Base-by-base conservation (phyloP, 2,888 invertebrate genomes). In the Andrena minutula region DNA sequence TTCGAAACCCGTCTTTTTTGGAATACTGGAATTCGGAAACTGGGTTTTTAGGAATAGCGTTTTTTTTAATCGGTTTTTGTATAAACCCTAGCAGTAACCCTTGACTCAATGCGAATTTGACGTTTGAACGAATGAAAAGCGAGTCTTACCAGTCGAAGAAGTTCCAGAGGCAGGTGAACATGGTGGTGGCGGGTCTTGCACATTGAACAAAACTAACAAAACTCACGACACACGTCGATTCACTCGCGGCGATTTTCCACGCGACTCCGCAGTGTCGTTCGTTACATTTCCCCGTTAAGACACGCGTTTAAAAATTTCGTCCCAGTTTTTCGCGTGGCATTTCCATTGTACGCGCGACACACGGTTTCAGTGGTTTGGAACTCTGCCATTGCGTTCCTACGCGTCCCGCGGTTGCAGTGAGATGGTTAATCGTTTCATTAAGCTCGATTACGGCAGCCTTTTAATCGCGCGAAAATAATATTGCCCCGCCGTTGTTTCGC, bases 111-210 rank as follows among this genome's bases (percentile, higher is more conserved):
- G 16, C 12, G 12, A 41, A 16, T 41, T 8, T 41, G 8, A 16
- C 26, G 2, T 47, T 61, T 12, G 8, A 7, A 3, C 4, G 28
- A 41, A 58, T 32, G 20, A 1, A 20, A 35, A 28, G n/a, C 49
- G 49, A n/a, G 7, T 72, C 95, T 95, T 93, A 95, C 95, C 95
- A 95, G 92, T 95, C 95, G 95, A 95, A 95, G 83, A 95, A 94
- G 91, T 95, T 95, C 95, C 95, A 96, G 90, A 96, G 94, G 93
- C 96, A 96, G 89, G 95, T 95, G 91, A 95, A 95, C 95, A 96
- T 96, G 90, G 89, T 94, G 91, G 73, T 49, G 41, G 65, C 28
- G 30, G 74, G 53, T 69, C 49, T 75, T 77, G 76, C 79, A 79
- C 88, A 86, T 88, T 28, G 77, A 82, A 74, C 61, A 23, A 49